phyloP scores from a whole-genome alignment of 2,797 vertebrate genomes.

The Acipenser oxyrinchus region DNA sequence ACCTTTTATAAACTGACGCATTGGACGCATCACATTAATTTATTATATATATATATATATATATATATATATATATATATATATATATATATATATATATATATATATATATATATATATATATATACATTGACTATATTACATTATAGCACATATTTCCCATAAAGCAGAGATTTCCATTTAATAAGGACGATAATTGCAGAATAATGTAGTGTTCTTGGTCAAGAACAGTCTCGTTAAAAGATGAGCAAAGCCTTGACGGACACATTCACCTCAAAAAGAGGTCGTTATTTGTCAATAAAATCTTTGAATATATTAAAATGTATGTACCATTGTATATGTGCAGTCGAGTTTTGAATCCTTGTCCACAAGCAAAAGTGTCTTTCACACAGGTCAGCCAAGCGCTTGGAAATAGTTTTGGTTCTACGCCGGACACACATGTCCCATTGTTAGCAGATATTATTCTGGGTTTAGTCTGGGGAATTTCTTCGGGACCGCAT shows the following conservation, averaged over 20 bases:
- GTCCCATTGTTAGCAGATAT: conserved; percentile 16
- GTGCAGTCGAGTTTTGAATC: conserved; percentile 21
- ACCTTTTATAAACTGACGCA: conserved; percentile 67
- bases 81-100: too few species aligned
- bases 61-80: too few species aligned
- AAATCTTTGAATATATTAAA: conserved; percentile 20
- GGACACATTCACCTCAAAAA: conserved; percentile 36
- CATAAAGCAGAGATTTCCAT: conserved; percentile 70
- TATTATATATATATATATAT: too few species aligned
- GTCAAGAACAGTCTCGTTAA: conserved; percentile 38
- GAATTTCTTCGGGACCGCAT: conserved; percentile 63
- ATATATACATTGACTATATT: conserved; percentile 67
- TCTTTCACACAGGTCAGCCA: conserved; percentile 31
- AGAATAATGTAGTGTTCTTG: conserved; percentile 49
- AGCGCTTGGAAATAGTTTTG: conserved; percentile 3
- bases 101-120: too few species aligned
- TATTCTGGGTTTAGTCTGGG: conserved; percentile 43
- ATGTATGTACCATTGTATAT: neutral
- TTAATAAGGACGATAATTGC: conserved; percentile 52
- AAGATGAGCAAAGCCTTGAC: conserved; percentile 41
- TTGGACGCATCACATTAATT: conserved; percentile 49
- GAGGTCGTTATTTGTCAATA: conserved; percentile 47
- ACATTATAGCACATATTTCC: conserved; percentile 76
- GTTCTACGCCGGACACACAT: neutral
- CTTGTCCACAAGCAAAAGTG: conserved; percentile 42